A percentile compares a stretch with the other conserved stretches of the same genome.
phyloP scores from a whole-genome alignment of 1,140 invertebrate species.

The Drosophila pallidifrons region DNA sequence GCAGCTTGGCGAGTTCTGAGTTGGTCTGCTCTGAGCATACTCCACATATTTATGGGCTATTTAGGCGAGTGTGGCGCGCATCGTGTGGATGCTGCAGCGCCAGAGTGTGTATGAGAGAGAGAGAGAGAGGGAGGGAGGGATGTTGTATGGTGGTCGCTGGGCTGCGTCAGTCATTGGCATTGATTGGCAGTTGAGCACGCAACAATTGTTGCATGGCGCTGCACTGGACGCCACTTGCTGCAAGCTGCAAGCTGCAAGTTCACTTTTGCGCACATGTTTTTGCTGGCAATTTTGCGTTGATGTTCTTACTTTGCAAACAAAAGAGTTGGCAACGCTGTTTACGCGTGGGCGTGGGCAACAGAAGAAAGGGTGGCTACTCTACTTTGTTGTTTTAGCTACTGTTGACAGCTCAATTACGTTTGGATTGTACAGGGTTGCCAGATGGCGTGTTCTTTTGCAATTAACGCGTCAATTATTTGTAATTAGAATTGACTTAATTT shows the following conservation, averaged over 20 bases:
- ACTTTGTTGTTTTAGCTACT: not conserved
- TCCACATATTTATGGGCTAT: conserved; percentile 82
- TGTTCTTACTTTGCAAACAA: conserved; percentile 9
- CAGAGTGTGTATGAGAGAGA: not conserved
- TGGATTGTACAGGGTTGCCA: conserved; percentile 35
- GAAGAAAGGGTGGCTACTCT: not conserved
- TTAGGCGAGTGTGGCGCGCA: conserved; percentile 69
- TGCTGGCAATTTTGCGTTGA: conserved; percentile 12
- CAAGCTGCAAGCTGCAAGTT: conserved; percentile 23
- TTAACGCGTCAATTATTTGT: conserved; percentile 80
- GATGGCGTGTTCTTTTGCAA: conserved; percentile 61
- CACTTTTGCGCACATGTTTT: conserved; percentile 31
- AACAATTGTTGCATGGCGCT: conserved; percentile 78
- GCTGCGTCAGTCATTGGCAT: conserved; percentile 68
- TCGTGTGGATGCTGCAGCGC: conserved; percentile 66
- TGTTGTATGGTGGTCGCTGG: conserved; percentile 44
- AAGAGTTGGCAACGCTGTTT: conserved; percentile 43
- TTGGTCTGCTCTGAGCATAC: conserved; percentile 61
- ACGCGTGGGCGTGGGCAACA: not conserved
- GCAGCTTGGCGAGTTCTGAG: not conserved
- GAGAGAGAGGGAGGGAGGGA: conserved; percentile 5
- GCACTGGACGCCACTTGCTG: conserved; percentile 17
- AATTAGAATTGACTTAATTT: conserved; percentile 79
- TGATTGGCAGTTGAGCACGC: conserved; percentile 78
- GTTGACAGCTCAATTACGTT: conserved; percentile 79